Percentiles rank a stretch among this genome's conserved stretches.
phyloP scores from a whole-genome alignment of 2,797 vertebrate genomes.

The Bovichtus variegatus region DNA sequence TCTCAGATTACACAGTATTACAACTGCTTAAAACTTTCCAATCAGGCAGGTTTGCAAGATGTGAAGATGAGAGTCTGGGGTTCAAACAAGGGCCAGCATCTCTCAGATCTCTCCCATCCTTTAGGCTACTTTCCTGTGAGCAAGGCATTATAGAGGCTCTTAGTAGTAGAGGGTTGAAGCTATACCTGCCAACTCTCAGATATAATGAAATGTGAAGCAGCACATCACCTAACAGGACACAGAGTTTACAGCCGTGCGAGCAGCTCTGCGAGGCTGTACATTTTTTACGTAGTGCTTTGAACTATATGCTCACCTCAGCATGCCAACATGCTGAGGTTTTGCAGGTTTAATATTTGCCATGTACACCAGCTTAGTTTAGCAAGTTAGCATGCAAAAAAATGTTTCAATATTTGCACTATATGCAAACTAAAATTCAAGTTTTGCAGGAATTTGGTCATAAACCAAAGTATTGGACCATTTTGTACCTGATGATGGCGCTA shows the following conservation, averaged over 20 bases:
- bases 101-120: conserved; percentile 3
- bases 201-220: neutral
- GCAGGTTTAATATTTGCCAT: neutral
- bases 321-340: neutral
- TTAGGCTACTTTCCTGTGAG: neutral
- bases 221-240: neutral
- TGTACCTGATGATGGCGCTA: neutral
- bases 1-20: conserved; percentile 42
- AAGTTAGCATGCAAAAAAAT: neutral
- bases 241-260: neutral
- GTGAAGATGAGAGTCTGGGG: neutral
- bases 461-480: neutral
- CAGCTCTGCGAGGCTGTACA: neutral
- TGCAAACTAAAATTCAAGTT: neutral
- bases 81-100: neutral
- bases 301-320: neutral
- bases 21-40: conserved; percentile 18
- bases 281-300: no score
- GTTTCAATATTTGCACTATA: neutral
- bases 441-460: neutral
- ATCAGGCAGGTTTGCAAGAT: conserved; percentile 33
- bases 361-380: neutral
- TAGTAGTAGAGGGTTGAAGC: neutral
- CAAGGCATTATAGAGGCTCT: conserved; percentile 1
- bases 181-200: neutral